A percentile compares a stretch with the other conserved stretches of the same genome.
These are phyloP conservation scores for Dipodomys spectabilis DNA, from an alignment of 2,113 vertebrate species.

Conservation along the genomic window DNA sequence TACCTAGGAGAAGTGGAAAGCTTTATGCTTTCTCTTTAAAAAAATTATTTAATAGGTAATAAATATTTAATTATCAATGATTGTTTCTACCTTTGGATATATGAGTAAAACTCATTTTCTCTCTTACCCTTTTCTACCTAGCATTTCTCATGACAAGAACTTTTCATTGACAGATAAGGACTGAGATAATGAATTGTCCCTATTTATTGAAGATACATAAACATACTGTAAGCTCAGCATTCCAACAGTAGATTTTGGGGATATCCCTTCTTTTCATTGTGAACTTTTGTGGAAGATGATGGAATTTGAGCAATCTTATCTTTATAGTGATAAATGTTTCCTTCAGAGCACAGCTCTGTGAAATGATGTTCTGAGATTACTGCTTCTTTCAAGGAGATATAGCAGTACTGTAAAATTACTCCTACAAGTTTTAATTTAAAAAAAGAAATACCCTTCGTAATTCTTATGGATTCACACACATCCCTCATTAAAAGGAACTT, in stretches of 20 bases:
- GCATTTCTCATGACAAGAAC: neutral
- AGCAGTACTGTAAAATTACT: neutral
- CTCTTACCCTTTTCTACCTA: neutral
- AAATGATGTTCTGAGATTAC: neutral
- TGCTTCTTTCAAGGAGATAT: neutral
- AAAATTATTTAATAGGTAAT: neutral
- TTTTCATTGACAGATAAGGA: neutral
- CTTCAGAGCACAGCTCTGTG: neutral
- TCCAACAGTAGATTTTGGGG: neutral
- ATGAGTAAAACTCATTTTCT: neutral
- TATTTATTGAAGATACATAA: neutral
- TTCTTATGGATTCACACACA: neutral
- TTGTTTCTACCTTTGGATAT: neutral
- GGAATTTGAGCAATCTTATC: neutral
- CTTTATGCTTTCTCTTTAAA: conserved; percentile 11
- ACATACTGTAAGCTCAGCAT: neutral
- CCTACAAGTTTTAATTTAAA: conserved; percentile 13
- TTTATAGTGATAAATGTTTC: conserved; percentile 12
- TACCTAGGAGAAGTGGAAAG: neutral
- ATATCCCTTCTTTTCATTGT: neutral
- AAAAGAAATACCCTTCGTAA: neutral
- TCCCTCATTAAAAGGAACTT: neutral
- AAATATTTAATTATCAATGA: neutral
- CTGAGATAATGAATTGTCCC: neutral
- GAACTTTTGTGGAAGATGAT: neutral